Evolutionary conservation across 2,797 vertebrate genomes (phyloP).

Genomic region (Staurois parvus): DNA sequence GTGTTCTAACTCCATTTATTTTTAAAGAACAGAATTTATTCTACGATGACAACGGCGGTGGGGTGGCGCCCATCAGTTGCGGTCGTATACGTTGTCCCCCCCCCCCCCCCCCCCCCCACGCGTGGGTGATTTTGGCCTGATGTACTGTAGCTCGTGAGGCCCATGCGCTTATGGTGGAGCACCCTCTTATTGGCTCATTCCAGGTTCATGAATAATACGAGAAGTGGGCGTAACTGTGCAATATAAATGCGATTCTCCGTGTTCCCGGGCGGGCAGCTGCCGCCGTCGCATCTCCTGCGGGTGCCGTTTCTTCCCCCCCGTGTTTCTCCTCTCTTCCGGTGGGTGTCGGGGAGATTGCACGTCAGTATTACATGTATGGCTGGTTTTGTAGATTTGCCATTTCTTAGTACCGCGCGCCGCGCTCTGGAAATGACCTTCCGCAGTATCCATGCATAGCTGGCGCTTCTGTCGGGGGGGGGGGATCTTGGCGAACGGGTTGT

Average conservation of each 20-base stretch:
- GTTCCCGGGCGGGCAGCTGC: background rate
- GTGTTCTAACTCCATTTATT: background rate
- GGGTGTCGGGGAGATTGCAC: slow-evolving; percentile 59
- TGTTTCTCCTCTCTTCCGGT: slow-evolving; percentile 62
- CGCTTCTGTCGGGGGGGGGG: no score
- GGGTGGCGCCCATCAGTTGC: no score
- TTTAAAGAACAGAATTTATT: background rate
- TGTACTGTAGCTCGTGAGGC: background rate
- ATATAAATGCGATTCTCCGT: background rate
- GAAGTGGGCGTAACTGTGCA: slow-evolving; percentile 27
- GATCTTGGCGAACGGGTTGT: no score
- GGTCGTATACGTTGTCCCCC: background rate
- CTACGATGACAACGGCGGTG: no score
- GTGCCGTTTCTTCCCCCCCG: no score
- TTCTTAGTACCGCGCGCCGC: no score
- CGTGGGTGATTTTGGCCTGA: background rate
- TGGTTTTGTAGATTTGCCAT: no score
- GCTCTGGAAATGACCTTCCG: background rate
- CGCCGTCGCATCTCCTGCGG: background rate
- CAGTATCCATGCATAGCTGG: background rate
- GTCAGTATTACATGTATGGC: slow-evolving; percentile 65
- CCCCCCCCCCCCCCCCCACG: background rate
- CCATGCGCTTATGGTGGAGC: background rate
- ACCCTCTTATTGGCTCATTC: background rate
- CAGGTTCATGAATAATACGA: background rate